Base-by-base conservation (phyloP, 2,888 invertebrate species). In the Epinotia brunnichana region DNA sequence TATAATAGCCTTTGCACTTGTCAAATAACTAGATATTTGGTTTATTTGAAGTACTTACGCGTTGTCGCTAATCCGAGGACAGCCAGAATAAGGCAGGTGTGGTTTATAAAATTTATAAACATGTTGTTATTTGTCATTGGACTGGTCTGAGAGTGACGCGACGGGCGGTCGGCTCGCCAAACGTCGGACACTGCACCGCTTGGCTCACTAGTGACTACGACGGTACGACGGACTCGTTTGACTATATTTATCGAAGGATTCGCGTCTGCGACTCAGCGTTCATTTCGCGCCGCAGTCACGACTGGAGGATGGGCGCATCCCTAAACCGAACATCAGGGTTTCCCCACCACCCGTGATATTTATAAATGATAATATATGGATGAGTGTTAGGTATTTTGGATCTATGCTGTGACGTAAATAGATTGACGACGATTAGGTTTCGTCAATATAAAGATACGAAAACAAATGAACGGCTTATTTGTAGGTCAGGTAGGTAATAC, bases 21-120 rank as follows among this genome's bases (percentile, higher is more conserved):
- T 62, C 7, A 44, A 35, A 53, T 61, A 68, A 44, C 15, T 39
- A 48, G 21, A 21, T 62, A 51, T 17, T 66, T 53, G 39, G 11
- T 68, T 39, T 51, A 54, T 24, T 29, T 17, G 21, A 19, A 44
- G 44, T 67, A 75, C 75, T 75, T 75, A 75, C 75, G 67, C n/a
- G 68, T 21, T 56, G 68, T 54, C 60, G 59, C 59, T 7, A 62
- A 41, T 19, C 64, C 64, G 51, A 75, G 54, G 54, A 69, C 39
- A 21, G 68, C n/a, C 24, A 75, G 60, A 41, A 73, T 56, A 21
- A 71, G 53, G 60, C 70, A 68, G 41, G 59, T 48, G 53, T 15
- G 70, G 54, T 54, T 63, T 57, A 59, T 51, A 63, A 69, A 68
- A 63, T 54, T 39, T 69, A 63, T 59, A 73, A 73, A 69, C 75